Conservation (phyloP, 2,888 invertebrate genomes). For the Andrena haemorrhoa region DNA sequence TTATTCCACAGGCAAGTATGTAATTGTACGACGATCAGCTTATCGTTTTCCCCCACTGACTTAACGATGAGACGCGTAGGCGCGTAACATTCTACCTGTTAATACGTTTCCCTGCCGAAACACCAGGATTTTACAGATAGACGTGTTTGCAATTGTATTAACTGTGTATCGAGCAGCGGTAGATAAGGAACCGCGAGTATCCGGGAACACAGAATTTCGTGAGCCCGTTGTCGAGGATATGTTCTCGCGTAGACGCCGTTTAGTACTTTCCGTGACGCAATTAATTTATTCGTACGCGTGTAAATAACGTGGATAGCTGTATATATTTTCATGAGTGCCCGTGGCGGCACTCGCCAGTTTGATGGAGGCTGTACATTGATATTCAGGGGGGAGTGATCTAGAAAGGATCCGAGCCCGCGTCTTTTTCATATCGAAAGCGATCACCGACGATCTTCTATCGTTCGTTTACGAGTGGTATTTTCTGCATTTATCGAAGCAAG, state of each 20-base stretch:
- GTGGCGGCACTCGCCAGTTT: slow-evolving; percentile 19
- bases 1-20: background rate
- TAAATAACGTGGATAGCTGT: slow-evolving; percentile 41
- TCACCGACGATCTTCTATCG: slow-evolving; percentile 9
- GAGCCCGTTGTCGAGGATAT: background rate
- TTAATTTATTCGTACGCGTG: slow-evolving; percentile 45
- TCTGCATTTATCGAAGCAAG: slow-evolving; percentile 43
- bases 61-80: background rate
- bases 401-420: background rate
- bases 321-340: slow-evolving; percentile 12
- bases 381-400: background rate
- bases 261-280: slow-evolving; percentile 6
- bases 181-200: background rate
- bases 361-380: slow-evolving; percentile 19
- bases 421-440: background rate
- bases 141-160: slow-evolving; percentile 14
- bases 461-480: slow-evolving; percentile 22
- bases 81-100: background rate
- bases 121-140: background rate
- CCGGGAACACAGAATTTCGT: background rate
- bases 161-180: slow-evolving; percentile 15
- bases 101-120: background rate
- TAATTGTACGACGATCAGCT: background rate
- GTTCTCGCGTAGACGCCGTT: slow-evolving; percentile 21
- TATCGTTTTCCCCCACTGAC: background rate